phyloP scores from a whole-genome alignment of 2,797 vertebrate species.

The Ceyx erithaca region DNA sequence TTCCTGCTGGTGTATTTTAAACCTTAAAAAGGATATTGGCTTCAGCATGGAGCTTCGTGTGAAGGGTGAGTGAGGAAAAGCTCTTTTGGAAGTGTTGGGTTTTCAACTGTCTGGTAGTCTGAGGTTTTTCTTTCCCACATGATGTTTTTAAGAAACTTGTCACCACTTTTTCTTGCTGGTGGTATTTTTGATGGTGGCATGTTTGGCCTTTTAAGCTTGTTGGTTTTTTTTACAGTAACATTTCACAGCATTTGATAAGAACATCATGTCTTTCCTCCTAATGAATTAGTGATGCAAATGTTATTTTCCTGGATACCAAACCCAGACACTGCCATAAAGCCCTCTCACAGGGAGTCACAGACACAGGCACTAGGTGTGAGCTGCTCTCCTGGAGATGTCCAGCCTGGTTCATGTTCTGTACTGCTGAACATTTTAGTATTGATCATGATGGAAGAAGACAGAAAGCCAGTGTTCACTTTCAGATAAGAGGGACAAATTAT shows the following conservation, averaged over 20 bases:
- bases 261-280: neutral
- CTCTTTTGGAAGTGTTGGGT: neutral
- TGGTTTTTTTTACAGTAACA: neutral
- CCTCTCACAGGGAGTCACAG: neutral
- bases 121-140: neutral
- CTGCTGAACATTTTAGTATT: fast-evolving
- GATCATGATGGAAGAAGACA: neutral
- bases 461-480: neutral
- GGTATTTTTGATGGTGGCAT: fast-evolving
- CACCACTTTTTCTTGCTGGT: fast-evolving
- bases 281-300: fast-evolving
- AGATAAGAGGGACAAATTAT: neutral
- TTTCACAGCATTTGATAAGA: neutral
- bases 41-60: neutral
- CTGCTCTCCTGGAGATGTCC: neutral
- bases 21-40: neutral
- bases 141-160: neutral
- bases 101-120: neutral
- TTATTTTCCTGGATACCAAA: neutral
- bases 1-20: neutral
- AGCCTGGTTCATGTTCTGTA: neutral
- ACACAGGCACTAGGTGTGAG: neutral
- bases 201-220: neutral
- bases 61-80: neutral
- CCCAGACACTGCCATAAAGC: neutral